A percentile compares a stretch with the other conserved stretches of the same genome.
These are phyloP conservation scores for Mustela nigripes DNA, from an alignment of 2,113 vertebrate genomes.

Conservation along the genomic window DNA sequence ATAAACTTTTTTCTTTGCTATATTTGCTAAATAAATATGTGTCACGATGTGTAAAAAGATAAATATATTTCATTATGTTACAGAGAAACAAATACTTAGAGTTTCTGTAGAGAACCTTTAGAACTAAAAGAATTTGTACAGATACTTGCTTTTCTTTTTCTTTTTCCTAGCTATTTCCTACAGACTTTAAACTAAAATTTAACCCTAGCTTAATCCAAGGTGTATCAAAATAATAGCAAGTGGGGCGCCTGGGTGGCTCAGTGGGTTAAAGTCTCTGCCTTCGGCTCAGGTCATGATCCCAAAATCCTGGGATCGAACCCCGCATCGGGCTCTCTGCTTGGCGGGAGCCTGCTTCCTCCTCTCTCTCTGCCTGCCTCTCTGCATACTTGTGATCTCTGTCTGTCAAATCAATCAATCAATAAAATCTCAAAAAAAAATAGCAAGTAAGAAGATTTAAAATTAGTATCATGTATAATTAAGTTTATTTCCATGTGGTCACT, in stretches of 20 bases:
- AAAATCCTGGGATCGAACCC: too few species aligned
- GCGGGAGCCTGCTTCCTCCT: too few species aligned
- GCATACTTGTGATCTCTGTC: too few species aligned
- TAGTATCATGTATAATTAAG: background rate
- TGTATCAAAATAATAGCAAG: background rate
- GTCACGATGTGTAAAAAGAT: background rate
- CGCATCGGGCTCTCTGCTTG: too few species aligned
- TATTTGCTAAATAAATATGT: background rate
- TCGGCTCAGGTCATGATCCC: too few species aligned
- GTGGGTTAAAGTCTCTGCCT: too few species aligned
- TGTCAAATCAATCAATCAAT: too few species aligned
- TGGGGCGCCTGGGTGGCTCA: too few species aligned
- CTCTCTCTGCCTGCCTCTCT: too few species aligned
- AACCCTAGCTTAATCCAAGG: background rate
- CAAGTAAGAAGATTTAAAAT: background rate
- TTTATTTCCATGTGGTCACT: background rate
- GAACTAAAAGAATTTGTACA: background rate
- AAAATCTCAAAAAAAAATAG: background rate
- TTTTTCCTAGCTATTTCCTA: background rate
- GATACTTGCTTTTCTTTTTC: background rate
- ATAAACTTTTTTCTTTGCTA: background rate
- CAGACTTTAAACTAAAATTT: background rate
- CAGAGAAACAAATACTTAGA: background rate
- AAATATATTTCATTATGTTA: background rate
- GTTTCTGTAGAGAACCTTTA: background rate